Conservation (phyloP, 2,113 vertebrate species). For the Sclerurus mexicanus region DNA sequence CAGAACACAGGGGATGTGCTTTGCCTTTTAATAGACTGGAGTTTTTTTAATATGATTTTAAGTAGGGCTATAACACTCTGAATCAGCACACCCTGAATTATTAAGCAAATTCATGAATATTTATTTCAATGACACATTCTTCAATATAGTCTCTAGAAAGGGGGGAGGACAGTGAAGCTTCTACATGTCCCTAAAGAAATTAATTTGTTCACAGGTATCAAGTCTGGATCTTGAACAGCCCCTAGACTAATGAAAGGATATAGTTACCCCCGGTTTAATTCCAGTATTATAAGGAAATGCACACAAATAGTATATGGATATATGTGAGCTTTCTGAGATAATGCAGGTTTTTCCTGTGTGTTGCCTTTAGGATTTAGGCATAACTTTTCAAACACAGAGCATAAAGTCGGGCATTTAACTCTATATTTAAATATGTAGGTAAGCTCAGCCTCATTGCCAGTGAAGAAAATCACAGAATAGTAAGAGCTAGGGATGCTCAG, state of each 20-base stretch:
- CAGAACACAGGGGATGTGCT: not conserved
- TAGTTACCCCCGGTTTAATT: not conserved
- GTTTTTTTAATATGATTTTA: not conserved
- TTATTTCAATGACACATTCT: constrained; percentile 32
- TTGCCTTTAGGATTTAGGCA: not conserved
- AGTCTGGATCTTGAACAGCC: constrained; percentile 33
- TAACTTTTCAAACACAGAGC: not conserved
- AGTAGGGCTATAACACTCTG: not conserved
- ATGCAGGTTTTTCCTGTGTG: not conserved
- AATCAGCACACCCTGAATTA: constrained; percentile 55
- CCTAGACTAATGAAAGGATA: constrained; percentile 23
- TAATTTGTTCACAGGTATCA: constrained; percentile 41
- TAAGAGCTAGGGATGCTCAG: not conserved
- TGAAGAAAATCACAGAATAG: not conserved
- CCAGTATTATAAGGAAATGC: not conserved
- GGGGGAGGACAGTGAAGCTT: not conserved
- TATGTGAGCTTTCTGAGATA: not conserved
- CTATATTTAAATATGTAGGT: not conserved
- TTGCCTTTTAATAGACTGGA: not conserved
- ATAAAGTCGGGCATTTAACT: not conserved
- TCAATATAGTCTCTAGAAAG: constrained; percentile 10
- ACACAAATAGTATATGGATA: not conserved
- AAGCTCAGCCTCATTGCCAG: not conserved
- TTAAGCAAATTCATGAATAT: constrained; percentile 47
- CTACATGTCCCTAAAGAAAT: constrained; percentile 14